These are phyloP conservation scores for Achroia grisella DNA, from an alignment of 1,140 invertebrate genomes.

Conservation along the genomic window DNA sequence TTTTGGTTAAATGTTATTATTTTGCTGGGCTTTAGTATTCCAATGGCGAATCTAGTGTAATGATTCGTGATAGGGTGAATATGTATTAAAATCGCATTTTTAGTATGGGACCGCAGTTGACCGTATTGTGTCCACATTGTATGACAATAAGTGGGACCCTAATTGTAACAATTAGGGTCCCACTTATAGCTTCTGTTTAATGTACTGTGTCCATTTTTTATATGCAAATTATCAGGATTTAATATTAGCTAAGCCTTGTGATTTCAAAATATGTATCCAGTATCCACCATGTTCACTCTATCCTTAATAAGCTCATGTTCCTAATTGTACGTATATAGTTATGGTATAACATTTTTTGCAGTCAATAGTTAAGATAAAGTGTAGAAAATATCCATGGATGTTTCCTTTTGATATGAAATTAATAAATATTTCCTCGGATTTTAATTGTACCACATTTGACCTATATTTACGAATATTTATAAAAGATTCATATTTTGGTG, in stretches of 20 bases:
- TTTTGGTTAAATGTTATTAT: too few relatives aligned
- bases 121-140: too few relatives aligned
- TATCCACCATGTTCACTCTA: conserved; percentile 28
- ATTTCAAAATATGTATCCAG: conserved; percentile 5
- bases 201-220: too few relatives aligned
- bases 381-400: conserved; percentile 65
- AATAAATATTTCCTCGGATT: conserved; percentile 69
- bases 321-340: conserved; percentile 44
- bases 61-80: too few relatives aligned
- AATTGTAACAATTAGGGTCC: too few relatives aligned
- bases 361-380: conserved; percentile 61
- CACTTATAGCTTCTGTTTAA: too few relatives aligned
- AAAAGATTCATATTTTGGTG: conserved; percentile 63
- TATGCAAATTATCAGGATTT: conserved; percentile 11
- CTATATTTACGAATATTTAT: conserved; percentile 72
- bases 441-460: conserved; percentile 71
- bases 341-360: conserved; percentile 50
- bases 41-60: too few relatives aligned
- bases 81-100: too few relatives aligned
- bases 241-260: conserved; percentile 7
- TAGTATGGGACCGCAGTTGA: too few relatives aligned
- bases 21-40: too few relatives aligned
- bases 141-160: too few relatives aligned
- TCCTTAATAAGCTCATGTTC: conserved; percentile 54
- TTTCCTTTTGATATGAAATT: conserved; percentile 69